Conservation (phyloP, 1,140 invertebrate species). For the Trichogramma pretiosum region DNA sequence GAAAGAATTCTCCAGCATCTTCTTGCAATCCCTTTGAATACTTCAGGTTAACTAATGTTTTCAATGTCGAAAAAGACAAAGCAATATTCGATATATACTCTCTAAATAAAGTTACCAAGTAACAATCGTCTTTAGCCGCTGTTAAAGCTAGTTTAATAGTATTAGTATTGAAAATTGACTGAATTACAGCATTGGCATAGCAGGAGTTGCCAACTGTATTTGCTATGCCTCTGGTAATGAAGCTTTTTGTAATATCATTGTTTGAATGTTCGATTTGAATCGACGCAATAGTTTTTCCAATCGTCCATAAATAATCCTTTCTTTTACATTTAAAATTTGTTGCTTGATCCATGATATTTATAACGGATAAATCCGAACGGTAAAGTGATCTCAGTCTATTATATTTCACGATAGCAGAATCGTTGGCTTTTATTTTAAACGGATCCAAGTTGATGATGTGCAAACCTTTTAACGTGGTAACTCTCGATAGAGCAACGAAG, state of each 20-base stretch:
- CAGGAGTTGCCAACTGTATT: slow-evolving; percentile 19
- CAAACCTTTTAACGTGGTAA: slow-evolving; percentile 27
- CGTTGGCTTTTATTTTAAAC: slow-evolving; percentile 19
- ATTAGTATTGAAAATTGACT: slow-evolving; percentile 14
- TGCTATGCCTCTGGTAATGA: slow-evolving; percentile 8
- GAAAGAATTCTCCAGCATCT: slow-evolving; percentile 24
- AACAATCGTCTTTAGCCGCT: not conserved
- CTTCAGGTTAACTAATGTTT: not conserved
- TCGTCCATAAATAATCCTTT: not conserved
- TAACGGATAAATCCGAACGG: slow-evolving; percentile 16
- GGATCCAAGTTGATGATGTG: slow-evolving; percentile 32
- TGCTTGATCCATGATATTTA: slow-evolving; percentile 10
- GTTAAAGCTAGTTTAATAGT: not conserved
- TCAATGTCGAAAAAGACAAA: not conserved
- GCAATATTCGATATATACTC: not conserved
- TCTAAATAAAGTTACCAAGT: not conserved
- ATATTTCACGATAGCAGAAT: slow-evolving; percentile 25
- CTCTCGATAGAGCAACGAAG: slow-evolving; percentile 35
- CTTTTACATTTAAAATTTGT: slow-evolving; percentile 3
- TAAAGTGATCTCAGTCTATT: slow-evolving; percentile 24
- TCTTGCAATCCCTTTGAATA: not conserved
- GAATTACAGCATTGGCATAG: slow-evolving; percentile 19
- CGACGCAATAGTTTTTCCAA: not conserved
- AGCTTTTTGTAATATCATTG: not conserved
- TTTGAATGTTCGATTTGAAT: not conserved